Conservation (phyloP, 2,888 invertebrate species). For the Drosophila prolongata region DNA sequence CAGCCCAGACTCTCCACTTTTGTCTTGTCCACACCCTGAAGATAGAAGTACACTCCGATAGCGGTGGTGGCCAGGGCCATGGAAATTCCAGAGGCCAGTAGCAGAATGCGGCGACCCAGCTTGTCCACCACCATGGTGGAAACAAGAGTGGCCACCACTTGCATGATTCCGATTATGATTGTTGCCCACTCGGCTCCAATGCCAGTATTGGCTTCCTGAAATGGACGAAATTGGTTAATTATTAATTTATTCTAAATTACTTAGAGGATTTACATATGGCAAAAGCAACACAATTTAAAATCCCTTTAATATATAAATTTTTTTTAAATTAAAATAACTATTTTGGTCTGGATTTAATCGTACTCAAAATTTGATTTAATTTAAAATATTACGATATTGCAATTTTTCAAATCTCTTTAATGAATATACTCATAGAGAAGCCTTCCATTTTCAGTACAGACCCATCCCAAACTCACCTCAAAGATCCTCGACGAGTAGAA, state of each 20-base stretch:
- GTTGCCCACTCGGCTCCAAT: constrained; percentile 88
- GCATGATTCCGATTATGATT: constrained; percentile 93
- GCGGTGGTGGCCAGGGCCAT: constrained; percentile 89
- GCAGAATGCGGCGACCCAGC: constrained; percentile 90
- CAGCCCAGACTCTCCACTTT: constrained; percentile 87
- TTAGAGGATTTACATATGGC: too few species aligned
- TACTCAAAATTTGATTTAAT: too few species aligned
- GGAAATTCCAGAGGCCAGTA: constrained; percentile 89
- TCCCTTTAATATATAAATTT: too few species aligned
- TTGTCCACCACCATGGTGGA: constrained; percentile 92
- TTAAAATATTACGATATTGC: too few species aligned
- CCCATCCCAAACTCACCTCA: constrained; percentile 74
- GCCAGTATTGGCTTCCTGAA: constrained; percentile 81
- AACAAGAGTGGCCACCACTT: constrained; percentile 88
- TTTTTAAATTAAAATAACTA: too few species aligned
- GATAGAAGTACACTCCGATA: constrained; percentile 89
- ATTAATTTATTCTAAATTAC: background rate
- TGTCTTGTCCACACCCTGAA: constrained; percentile 78
- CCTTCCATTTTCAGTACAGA: too few species aligned
- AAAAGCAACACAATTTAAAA: too few species aligned
- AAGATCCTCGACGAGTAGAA: constrained; percentile 92
- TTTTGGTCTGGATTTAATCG: too few species aligned
- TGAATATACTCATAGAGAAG: too few species aligned
- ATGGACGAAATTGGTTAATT: background rate
- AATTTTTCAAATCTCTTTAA: too few species aligned